Evolutionary conservation across 2,888 invertebrate genomes (phyloP).

Genomic region (Hyalella azteca): DNA sequence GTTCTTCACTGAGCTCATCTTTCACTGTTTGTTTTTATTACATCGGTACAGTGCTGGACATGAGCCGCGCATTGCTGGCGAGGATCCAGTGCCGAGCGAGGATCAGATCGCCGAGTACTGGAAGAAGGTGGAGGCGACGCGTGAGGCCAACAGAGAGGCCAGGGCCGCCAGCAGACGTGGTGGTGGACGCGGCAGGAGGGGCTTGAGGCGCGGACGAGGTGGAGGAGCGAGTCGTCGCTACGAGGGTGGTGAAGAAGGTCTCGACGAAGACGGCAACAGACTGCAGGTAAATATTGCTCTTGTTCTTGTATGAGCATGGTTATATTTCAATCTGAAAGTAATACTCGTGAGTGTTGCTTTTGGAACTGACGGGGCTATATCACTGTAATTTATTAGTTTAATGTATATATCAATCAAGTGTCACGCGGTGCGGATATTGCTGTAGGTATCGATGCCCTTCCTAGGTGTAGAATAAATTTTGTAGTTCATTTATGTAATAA

Average conservation of each 20-base stretch:
- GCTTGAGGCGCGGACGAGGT: conserved; percentile 45
- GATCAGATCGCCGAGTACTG: conserved; percentile 32
- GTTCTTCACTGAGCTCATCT: too few relatives aligned
- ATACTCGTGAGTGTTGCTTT: too few relatives aligned
- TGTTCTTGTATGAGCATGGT: too few relatives aligned
- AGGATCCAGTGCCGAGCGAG: conserved; percentile 16
- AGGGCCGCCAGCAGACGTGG: conserved; percentile 17
- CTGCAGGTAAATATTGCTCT: conserved; percentile 45
- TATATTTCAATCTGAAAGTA: too few relatives aligned
- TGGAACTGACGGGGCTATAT: too few relatives aligned
- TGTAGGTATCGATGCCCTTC: too few relatives aligned
- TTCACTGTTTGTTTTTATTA: too few relatives aligned
- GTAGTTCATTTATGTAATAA: too few relatives aligned
- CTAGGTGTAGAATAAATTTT: too few relatives aligned
- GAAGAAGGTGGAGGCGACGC: conserved; percentile 38
- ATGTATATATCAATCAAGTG: too few relatives aligned
- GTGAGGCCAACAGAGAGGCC: conserved; percentile 2
- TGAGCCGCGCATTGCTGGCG: background rate
- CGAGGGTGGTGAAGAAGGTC: background rate
- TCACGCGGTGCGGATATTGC: too few relatives aligned
- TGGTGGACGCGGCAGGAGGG: conserved; percentile 41
- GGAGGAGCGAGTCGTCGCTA: background rate
- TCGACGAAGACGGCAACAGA: conserved; percentile 42
- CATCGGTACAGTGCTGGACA: background rate
- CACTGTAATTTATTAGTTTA: too few relatives aligned